phyloP scores from a whole-genome alignment of 2,797 vertebrate species.

The Scyliorhinus canicula region DNA sequence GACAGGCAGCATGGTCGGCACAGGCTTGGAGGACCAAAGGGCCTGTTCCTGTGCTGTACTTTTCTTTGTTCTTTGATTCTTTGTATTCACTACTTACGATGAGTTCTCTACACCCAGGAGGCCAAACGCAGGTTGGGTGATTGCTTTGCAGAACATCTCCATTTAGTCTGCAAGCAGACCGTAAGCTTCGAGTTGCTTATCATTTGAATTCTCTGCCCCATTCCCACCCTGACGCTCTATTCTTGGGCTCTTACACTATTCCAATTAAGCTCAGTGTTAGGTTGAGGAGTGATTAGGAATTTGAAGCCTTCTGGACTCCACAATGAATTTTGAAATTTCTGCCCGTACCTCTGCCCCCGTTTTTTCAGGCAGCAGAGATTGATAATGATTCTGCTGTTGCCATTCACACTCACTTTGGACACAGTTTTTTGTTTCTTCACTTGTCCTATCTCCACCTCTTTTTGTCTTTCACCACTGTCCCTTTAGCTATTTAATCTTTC shows the following conservation, averaged over 20 bases:
- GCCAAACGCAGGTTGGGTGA: not conserved
- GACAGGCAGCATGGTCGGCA: too few relatives aligned
- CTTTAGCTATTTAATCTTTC: not conserved
- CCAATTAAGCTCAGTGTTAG: not conserved
- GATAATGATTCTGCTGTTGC: not conserved
- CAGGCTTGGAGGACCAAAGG: too few relatives aligned
- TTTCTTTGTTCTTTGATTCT: too few relatives aligned
- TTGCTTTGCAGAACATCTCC: not conserved
- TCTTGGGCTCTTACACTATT: not conserved
- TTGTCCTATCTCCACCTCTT: not conserved
- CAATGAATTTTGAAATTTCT: not conserved
- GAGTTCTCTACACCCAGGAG: not conserved
- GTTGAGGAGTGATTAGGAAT: not conserved
- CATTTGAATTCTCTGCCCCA: not conserved
- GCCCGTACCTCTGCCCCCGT: not conserved
- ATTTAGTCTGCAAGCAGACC: not conserved
- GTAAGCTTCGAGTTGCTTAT: not conserved
- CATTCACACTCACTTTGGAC: not conserved
- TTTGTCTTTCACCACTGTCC: too few relatives aligned
- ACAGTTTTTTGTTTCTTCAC: not conserved
- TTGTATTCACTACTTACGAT: not conserved
- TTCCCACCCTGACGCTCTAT: not conserved
- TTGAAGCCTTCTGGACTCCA: not conserved
- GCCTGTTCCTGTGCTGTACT: too few relatives aligned
- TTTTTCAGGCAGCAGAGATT: not conserved